phyloP scores from a whole-genome alignment of 2,888 invertebrate species.

The Dryadula phaetusa region DNA sequence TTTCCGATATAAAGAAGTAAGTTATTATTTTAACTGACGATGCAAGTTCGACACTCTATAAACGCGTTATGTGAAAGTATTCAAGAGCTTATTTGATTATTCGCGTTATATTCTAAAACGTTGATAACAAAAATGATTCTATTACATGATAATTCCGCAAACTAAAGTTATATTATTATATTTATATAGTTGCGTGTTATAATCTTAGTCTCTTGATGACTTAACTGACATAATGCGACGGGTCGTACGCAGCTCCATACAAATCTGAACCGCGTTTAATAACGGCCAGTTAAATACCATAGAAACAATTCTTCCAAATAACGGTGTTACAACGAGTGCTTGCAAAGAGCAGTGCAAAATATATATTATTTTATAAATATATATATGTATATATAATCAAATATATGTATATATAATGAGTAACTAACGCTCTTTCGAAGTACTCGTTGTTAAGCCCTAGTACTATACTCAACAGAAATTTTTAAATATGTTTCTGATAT shows the following conservation, averaged over 20 bases:
- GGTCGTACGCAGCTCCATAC: constrained; percentile 7
- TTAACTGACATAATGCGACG: neutral
- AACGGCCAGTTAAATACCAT: constrained; percentile 49
- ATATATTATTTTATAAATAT: constrained; percentile 10
- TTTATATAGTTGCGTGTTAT: neutral
- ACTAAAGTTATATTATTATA: neutral
- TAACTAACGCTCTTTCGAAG: neutral
- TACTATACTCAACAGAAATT: constrained; percentile 9
- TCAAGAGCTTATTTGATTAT: constrained; percentile 17
- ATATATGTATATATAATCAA: too few relatives aligned
- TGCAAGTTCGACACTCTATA: neutral
- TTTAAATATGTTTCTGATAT: constrained; percentile 10
- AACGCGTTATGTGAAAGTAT: neutral
- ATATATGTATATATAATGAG: too few relatives aligned
- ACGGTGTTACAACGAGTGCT: neutral
- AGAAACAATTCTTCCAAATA: constrained; percentile 34
- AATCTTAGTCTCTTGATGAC: constrained; percentile 1
- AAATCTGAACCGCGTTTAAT: constrained; percentile 38
- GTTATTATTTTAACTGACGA: constrained; percentile 15
- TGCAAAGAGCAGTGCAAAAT: neutral
- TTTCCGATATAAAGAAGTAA: neutral
- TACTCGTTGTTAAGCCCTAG: constrained; percentile 10
- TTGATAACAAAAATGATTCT: neutral
- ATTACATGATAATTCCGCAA: neutral
- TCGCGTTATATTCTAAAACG: neutral